These are phyloP conservation scores for Kuschelorhynchus macadamiae DNA, from an alignment of 2,888 invertebrate genomes.

Conservation along the genomic window DNA sequence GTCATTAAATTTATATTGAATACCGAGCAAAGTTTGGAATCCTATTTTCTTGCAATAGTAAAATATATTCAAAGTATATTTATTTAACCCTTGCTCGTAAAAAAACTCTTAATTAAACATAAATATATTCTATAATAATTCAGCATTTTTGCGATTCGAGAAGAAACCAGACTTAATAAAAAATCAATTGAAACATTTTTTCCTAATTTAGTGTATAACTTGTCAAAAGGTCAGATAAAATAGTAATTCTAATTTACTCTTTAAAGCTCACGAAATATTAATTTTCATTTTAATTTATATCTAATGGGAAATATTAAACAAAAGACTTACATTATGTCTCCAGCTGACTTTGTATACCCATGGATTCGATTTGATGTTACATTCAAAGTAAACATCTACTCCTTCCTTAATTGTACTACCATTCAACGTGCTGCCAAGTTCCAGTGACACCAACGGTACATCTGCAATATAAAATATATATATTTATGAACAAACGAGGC, in stretches of 20 bases:
- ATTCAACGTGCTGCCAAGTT: constrained; percentile 86
- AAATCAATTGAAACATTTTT: too few relatives aligned
- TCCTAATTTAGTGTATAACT: not conserved
- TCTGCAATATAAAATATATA: too few relatives aligned
- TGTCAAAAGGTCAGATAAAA: not conserved
- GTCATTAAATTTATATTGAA: too few relatives aligned
- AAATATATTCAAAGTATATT: too few relatives aligned
- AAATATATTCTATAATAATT: not conserved
- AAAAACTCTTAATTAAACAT: not conserved
- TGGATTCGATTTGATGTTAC: constrained; percentile 90
- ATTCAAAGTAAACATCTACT: constrained; percentile 92
- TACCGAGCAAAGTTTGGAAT: too few relatives aligned
- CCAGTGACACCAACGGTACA: constrained; percentile 85
- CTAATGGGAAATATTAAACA: not conserved
- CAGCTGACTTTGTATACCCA: constrained; percentile 85
- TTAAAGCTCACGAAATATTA: not conserved
- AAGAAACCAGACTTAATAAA: too few relatives aligned
- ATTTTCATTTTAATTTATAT: not conserved
- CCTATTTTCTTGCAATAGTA: too few relatives aligned
- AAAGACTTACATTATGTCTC: constrained; percentile 79
- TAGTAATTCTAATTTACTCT: not conserved
- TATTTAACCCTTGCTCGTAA: too few relatives aligned
- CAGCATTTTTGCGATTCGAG: not conserved
- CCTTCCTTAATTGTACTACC: constrained; percentile 87
- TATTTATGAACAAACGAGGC: too few relatives aligned